Evolutionary conservation across 2,888 invertebrate species (phyloP), one percentile per base, ranked within the genome.

Genomic region (Laspeyria flexula): DNA sequence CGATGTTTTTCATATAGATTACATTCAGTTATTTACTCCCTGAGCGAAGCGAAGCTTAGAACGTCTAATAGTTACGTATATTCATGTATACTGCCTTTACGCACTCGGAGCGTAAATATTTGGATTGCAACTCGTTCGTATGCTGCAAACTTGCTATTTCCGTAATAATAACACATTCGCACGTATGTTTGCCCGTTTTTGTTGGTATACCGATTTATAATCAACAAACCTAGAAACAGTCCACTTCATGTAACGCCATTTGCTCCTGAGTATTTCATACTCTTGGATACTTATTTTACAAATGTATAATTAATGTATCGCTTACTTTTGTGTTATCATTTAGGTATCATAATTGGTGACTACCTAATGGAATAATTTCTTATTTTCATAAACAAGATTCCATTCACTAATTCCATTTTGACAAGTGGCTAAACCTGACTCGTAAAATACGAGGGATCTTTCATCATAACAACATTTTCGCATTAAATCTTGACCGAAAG

Each of bases 51-150:
- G 37, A 27, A 25, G 21, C 21, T n/a, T n/a, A n/a, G 38, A 53
- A 27, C 37, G 27, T 34, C 18, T 51, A 48, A 47, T n/a, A 42
- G 40, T 43, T 55, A 40, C 40, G 47, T 46, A 60, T 47, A 37
- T 60, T 52, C 30, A 39, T 63, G 47, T 52, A 43, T 30, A 46
- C 40, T 25, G 37, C 55, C 34, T 52, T 43, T 61, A 69, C 61
- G 51, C 55, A 54, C 50, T 25, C 39, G 35, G 13, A 55, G 58
- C 43, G 56, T 64, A 71, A 73, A 75, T 65, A 68, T 65, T 64
- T 60, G 39, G 44, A 48, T 50, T 47, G 63, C 51, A 58, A 59
- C 60, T 60, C 44, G 38, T 30, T 38, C 48, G 55, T 55, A 55
- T 53, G 55, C 60, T 49, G 51, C 53, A 55, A 31, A 52, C 33